Conservation (phyloP, 2,888 invertebrate genomes). For the Tenthredo notha region DNA sequence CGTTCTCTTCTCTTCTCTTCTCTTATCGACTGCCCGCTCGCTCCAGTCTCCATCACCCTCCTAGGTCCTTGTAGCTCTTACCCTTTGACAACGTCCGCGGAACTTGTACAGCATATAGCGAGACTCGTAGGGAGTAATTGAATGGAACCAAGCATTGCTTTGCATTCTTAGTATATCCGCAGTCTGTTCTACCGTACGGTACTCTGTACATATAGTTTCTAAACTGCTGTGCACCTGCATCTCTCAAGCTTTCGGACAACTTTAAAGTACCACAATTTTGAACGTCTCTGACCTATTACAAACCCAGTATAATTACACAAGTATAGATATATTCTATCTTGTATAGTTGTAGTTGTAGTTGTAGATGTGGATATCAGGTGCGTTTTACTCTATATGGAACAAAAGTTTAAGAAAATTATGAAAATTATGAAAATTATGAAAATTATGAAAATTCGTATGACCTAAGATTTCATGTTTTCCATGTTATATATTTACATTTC, state of each 20-base stretch:
- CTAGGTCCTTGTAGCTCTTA: not conserved
- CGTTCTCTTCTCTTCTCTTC: conserved; percentile 30
- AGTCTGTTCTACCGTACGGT: not conserved
- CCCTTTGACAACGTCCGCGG: conserved; percentile 19
- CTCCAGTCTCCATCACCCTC: not conserved
- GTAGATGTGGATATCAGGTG: not conserved
- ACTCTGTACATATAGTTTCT: not conserved
- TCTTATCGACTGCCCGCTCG: not conserved
- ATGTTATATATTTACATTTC: not conserved
- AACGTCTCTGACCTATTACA: not conserved
- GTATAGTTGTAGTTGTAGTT: too few relatives aligned
- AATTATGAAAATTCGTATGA: not conserved
- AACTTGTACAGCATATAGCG: not conserved
- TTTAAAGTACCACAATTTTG: not conserved
- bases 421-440: too few relatives aligned
- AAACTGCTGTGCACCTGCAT: not conserved
- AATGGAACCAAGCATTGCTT: conserved; percentile 18
- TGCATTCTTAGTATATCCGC: conserved; percentile 12
- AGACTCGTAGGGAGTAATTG: conserved; percentile 25
- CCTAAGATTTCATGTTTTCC: not conserved
- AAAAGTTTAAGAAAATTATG: not conserved
- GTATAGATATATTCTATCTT: not conserved
- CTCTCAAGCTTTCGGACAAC: not conserved
- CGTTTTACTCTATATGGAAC: not conserved
- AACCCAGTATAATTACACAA: not conserved